phyloP scores from a whole-genome alignment of 2,797 vertebrate genomes.

The Anguilla pacifica region DNA sequence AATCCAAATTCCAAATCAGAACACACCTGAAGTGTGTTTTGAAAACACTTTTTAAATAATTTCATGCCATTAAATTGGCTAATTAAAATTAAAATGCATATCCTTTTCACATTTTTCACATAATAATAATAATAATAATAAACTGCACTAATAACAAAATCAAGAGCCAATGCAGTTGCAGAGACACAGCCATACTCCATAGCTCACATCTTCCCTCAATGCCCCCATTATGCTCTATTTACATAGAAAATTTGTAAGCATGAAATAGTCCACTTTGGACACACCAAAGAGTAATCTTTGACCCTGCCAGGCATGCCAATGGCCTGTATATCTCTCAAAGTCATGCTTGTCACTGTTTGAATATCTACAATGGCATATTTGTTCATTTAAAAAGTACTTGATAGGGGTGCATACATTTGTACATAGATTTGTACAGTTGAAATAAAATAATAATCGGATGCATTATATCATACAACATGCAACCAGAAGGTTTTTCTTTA shows the following conservation, averaged over 20 bases:
- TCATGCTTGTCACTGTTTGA: not conserved
- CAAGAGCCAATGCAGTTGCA: too few species aligned
- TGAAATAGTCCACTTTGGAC: not conserved
- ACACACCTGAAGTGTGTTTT: not conserved
- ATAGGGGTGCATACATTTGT: not conserved
- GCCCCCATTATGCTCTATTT: not conserved
- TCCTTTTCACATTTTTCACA: not conserved
- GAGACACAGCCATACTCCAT: not conserved
- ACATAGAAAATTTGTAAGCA: not conserved
- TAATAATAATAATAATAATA: not conserved
- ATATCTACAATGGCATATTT: not conserved
- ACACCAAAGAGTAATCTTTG: not conserved
- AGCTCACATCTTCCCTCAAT: not conserved
- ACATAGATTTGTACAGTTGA: not conserved
- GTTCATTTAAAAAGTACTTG: not conserved
- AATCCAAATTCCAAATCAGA: not conserved
- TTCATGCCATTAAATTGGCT: not conserved
- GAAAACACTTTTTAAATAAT: not conserved
- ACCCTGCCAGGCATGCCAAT: not conserved
- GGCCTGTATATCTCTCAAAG: not conserved
- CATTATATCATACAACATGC: not conserved
- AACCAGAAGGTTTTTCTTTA: not conserved
- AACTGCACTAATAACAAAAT: too few species aligned
- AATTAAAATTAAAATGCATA: not conserved
- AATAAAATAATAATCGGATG: not conserved